Conservation (phyloP, 2,888 invertebrate genomes). For the Aricia artaxerxes region DNA sequence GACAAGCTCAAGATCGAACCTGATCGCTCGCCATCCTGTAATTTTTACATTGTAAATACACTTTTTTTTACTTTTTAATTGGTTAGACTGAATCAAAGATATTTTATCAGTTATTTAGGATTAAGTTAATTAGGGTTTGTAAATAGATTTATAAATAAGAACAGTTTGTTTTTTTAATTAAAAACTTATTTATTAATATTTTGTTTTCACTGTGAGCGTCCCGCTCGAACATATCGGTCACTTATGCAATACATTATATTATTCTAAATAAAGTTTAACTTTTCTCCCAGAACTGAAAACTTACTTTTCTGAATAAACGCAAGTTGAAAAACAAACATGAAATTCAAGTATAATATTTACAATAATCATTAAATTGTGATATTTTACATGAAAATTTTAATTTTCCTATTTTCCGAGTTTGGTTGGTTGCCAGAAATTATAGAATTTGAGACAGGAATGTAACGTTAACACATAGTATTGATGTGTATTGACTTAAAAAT, state of each 20-base stretch:
- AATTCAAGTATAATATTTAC: background rate
- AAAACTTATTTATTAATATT: conserved; percentile 73
- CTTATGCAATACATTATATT: background rate
- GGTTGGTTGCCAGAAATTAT: background rate
- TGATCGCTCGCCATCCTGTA: conserved; percentile 25
- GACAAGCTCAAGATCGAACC: conserved; percentile 35
- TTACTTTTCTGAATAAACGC: background rate
- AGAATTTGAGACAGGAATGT: background rate
- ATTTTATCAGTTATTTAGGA: conserved; percentile 16
- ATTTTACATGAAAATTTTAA: background rate
- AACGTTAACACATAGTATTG: background rate
- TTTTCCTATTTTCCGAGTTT: background rate
- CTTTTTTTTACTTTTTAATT: conserved; percentile 13
- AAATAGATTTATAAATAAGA: conserved; percentile 69
- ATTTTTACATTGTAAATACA: conserved; percentile 26
- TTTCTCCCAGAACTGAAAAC: background rate
- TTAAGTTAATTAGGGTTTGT: conserved; percentile 47
- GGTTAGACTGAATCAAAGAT: conserved; percentile 28
- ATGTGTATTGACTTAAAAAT: background rate
- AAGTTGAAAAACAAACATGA: background rate
- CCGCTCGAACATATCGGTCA: background rate
- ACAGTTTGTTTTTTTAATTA: conserved; percentile 57
- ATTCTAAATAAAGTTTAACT: conserved; percentile 2
- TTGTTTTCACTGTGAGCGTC: conserved; percentile 33
- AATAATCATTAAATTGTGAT: background rate